Evolutionary conservation across 2,113 vertebrate species (phyloP).

Genomic region (Phycodurus eques): DNA sequence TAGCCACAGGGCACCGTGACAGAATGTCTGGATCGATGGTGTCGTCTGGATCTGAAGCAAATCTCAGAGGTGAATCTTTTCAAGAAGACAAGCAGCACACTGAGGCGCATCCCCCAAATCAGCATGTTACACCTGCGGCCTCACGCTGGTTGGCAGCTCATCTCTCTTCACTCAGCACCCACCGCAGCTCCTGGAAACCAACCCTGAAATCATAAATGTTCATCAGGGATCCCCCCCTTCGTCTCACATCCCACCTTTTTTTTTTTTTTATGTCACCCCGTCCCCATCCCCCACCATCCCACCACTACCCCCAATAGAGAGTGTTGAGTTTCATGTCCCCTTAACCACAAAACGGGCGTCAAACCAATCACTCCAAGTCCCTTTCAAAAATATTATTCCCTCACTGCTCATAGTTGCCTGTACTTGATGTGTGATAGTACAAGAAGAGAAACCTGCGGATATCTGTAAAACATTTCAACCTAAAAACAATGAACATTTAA

Average conservation of each 20-base stretch:
- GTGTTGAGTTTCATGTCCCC: slow-evolving; percentile 38
- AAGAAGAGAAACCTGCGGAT: not conserved
- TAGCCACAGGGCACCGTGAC: not conserved
- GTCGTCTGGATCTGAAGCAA: not conserved
- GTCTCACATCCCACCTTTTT: slow-evolving; percentile 30
- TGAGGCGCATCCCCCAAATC: slow-evolving; percentile 21
- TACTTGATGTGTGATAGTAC: not conserved
- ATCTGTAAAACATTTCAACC: not conserved
- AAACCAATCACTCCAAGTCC: slow-evolving; percentile 19
- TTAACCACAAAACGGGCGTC: slow-evolving; percentile 21
- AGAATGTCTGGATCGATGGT: not conserved
- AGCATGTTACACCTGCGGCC: slow-evolving; percentile 19
- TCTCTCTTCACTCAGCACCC: slow-evolving; percentile 57
- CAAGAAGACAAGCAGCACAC: not conserved
- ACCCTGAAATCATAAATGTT: slow-evolving; percentile 54
- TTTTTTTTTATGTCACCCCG: not conserved
- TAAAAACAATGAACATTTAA: not conserved
- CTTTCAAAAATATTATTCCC: slow-evolving; percentile 7
- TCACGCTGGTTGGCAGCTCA: slow-evolving; percentile 40
- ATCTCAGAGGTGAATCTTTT: not conserved
- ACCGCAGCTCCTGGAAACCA: slow-evolving; percentile 42
- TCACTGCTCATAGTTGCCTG: slow-evolving; percentile 4
- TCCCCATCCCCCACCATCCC: not conserved
- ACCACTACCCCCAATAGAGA: slow-evolving; percentile 16
- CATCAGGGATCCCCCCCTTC: slow-evolving; percentile 26